phyloP scores from a whole-genome alignment of 2,888 invertebrate species.

The Hyppa rectilinea region DNA sequence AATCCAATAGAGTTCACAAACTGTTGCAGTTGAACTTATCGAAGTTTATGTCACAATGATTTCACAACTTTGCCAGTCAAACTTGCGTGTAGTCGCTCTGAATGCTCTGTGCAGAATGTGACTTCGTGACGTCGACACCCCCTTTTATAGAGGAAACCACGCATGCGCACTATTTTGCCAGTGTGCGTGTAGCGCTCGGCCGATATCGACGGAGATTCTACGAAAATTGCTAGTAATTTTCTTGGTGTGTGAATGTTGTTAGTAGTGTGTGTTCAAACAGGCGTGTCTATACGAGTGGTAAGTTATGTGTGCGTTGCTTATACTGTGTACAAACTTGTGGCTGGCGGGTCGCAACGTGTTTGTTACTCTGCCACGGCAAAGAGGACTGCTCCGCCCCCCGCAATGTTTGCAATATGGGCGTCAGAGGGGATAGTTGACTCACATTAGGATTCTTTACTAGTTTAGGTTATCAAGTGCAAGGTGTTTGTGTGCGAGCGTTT shows the following conservation, averaged over 20 bases:
- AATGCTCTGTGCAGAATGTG: slow-evolving; percentile 77
- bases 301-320: slow-evolving; percentile 72
- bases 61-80: slow-evolving; percentile 80
- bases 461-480: slow-evolving; percentile 63
- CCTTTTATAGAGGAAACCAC: slow-evolving; percentile 72
- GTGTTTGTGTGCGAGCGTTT: slow-evolving; percentile 66
- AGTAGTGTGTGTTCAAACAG: slow-evolving; percentile 67
- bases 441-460: slow-evolving; percentile 52
- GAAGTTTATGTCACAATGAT: slow-evolving; percentile 87
- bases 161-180: slow-evolving; percentile 72
- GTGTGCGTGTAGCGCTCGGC: slow-evolving; percentile 80
- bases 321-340: slow-evolving; percentile 60
- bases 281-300: slow-evolving; percentile 58
- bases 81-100: slow-evolving; percentile 75
- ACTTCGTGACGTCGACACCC: slow-evolving; percentile 62
- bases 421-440: slow-evolving; percentile 66
- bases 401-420: slow-evolving; percentile 41
- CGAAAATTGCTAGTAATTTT: slow-evolving; percentile 77
- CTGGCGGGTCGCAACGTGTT: slow-evolving; percentile 79
- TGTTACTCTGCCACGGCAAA: slow-evolving; percentile 56
- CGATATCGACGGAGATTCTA: slow-evolving; percentile 80
- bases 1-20: slow-evolving; percentile 72
- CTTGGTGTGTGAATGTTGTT: slow-evolving; percentile 69
- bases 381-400: slow-evolving; percentile 70
- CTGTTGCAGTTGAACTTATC: slow-evolving; percentile 66